These are phyloP conservation scores for Pentamera pediparva DNA, from an alignment of 53 echinoderm and acorn worm species.

Conservation along the genomic window DNA sequence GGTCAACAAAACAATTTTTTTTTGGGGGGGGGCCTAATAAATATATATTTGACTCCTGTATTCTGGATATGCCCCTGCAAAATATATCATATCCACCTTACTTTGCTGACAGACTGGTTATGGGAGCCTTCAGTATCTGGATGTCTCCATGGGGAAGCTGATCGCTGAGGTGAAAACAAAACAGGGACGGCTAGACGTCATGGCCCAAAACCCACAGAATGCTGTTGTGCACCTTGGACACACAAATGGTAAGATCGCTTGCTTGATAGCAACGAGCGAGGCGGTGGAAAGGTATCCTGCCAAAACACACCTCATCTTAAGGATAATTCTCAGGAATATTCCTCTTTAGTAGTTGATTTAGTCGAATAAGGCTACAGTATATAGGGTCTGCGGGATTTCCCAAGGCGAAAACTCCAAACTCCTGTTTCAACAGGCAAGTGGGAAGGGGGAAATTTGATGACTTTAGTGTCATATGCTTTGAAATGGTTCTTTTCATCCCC, in stretches of 20 bases:
- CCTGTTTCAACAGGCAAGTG: too few relatives aligned
- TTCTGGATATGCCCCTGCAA: not conserved
- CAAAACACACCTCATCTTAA: not conserved
- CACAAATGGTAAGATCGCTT: conserved; percentile 51
- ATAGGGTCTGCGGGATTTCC: too few relatives aligned
- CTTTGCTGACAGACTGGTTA: conserved; percentile 47
- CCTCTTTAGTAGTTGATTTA: too few relatives aligned
- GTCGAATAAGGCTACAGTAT: too few relatives aligned
- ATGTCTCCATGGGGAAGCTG: conserved; percentile 82
- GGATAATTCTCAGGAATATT: too few relatives aligned
- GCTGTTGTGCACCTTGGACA: conserved; percentile 83
- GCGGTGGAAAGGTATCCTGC: not conserved
- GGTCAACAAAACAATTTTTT: too few relatives aligned
- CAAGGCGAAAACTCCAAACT: too few relatives aligned
- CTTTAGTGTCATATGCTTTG: too few relatives aligned
- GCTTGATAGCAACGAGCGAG: not conserved
- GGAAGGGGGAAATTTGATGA: too few relatives aligned
- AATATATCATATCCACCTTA: not conserved
- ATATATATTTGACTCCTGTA: too few relatives aligned
- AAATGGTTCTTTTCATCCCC: too few relatives aligned
- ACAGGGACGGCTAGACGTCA: conserved; percentile 64
- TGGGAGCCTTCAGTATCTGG: conserved; percentile 74
- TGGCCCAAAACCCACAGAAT: conserved; percentile 86
- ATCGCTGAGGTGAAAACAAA: conserved; percentile 58
- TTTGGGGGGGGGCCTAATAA: too few relatives aligned